phyloP scores from a whole-genome alignment of 2,888 invertebrate species.

The Metalampra italica region DNA sequence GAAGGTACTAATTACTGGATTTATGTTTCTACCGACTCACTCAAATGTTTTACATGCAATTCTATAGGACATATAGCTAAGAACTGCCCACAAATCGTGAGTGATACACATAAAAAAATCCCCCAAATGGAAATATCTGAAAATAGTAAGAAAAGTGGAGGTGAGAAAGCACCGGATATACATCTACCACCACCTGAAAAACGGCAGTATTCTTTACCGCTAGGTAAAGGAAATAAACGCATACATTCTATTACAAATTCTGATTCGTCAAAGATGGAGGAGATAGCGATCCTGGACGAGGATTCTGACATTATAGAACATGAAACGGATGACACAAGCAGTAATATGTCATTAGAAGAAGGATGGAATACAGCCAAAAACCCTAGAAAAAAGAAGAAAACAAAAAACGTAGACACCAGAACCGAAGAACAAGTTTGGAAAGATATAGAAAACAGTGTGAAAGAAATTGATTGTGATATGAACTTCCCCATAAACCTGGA shows the following conservation, averaged over 20 bases:
- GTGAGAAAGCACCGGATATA: no score
- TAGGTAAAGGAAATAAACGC: no score
- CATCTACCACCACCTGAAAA: no score
- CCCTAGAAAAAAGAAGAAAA: conserved; percentile 3
- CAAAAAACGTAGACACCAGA: conserved; percentile 7
- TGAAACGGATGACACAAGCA: conserved; percentile 1
- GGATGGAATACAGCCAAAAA: neutral
- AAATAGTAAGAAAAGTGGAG: no score
- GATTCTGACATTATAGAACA: neutral
- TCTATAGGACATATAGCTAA: neutral
- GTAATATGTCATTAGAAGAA: neutral
- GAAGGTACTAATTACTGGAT: conserved; percentile 16
- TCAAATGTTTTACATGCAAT: conserved; percentile 14
- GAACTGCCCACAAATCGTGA: no score
- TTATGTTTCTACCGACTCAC: conserved; percentile 9
- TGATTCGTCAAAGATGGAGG: no score
- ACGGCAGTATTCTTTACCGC: no score
- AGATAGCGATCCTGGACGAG: no score
- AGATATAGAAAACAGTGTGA: conserved; percentile 5
- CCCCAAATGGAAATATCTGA: no score
- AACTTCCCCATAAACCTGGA: conserved; percentile 2
- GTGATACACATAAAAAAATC: no score
- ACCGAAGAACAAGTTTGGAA: conserved; percentile 12
- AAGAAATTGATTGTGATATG: conserved; percentile 3
- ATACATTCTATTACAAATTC: no score